Percentiles rank a stretch among this genome's conserved stretches.
Conservation (phyloP, 2,888 invertebrate genomes). For the Drosophila mayaguana region DNA sequence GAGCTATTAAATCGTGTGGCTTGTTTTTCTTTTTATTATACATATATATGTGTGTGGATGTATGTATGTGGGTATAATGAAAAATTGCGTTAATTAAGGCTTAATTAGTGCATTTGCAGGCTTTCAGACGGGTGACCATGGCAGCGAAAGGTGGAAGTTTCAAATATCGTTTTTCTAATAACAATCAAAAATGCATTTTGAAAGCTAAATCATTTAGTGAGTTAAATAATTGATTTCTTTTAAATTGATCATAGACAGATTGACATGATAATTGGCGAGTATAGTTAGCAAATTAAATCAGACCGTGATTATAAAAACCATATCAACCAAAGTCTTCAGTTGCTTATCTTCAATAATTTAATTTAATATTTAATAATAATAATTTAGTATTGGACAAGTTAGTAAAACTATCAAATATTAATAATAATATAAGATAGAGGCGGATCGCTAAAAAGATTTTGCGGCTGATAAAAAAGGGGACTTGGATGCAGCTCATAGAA, state of each 20-base stretch:
- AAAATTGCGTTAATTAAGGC: slow-evolving; percentile 71
- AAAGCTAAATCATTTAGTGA: slow-evolving; percentile 28
- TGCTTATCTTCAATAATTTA: too few species aligned
- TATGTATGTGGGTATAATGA: slow-evolving; percentile 8
- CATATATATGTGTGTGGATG: background rate
- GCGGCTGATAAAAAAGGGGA: too few species aligned
- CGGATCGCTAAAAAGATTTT: too few species aligned
- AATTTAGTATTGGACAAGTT: background rate
- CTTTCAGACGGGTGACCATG: slow-evolving; percentile 55
- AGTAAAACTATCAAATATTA: background rate
- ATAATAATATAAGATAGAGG: too few species aligned
- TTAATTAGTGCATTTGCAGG: slow-evolving; percentile 67
- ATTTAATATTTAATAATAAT: too few species aligned
- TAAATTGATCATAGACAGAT: slow-evolving; percentile 4
- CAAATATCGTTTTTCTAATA: slow-evolving; percentile 34
- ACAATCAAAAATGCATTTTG: slow-evolving; percentile 29
- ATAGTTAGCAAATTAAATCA: background rate
- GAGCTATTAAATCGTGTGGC: slow-evolving; percentile 43
- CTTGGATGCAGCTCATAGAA: too few species aligned
- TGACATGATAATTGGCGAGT: background rate
- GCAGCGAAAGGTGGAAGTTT: slow-evolving; percentile 78
- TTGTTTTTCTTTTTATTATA: slow-evolving; percentile 43
- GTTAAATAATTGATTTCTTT: slow-evolving; percentile 22
- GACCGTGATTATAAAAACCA: too few species aligned
- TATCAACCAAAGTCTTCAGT: too few species aligned